These are phyloP conservation scores for Camponotus fellah DNA, from an alignment of 2,888 invertebrate genomes.

Conservation along the genomic window DNA sequence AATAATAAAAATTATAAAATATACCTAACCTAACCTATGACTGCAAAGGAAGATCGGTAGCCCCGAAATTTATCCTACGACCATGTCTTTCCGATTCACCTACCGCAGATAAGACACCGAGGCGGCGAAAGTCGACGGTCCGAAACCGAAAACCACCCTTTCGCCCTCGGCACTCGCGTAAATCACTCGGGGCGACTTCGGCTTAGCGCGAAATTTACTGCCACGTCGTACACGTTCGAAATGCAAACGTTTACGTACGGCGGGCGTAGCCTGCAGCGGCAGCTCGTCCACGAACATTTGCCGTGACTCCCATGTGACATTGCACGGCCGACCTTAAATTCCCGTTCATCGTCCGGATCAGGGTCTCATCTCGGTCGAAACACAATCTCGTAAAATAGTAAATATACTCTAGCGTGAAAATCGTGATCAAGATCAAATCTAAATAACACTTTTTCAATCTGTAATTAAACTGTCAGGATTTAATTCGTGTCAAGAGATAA, in stretches of 20 bases:
- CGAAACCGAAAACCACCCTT: constrained; percentile 62
- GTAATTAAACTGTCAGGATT: not conserved
- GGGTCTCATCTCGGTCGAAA: not conserved
- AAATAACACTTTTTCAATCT: not conserved
- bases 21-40: too few species aligned
- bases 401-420: not conserved
- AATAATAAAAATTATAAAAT: not conserved
- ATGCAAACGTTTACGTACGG: constrained; percentile 74
- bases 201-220: constrained; percentile 82
- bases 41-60: not conserved
- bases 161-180: constrained; percentile 75
- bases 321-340: constrained; percentile 58
- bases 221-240: constrained; percentile 71
- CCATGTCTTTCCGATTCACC: constrained; percentile 50
- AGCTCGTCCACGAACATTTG: constrained; percentile 62
- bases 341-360: constrained; percentile 54
- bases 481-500: not conserved
- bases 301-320: constrained; percentile 59
- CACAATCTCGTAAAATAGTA: not conserved
- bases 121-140: constrained; percentile 67
- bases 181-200: constrained; percentile 78
- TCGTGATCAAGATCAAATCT: not conserved
- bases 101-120: constrained; percentile 68
- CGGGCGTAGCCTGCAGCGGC: constrained; percentile 53
- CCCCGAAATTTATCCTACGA: not conserved